A percentile compares a stretch with the other conserved stretches of the same genome.
Evolutionary conservation across 1,140 invertebrate species (phyloP).

Genomic region (Platyura marginata): DNA sequence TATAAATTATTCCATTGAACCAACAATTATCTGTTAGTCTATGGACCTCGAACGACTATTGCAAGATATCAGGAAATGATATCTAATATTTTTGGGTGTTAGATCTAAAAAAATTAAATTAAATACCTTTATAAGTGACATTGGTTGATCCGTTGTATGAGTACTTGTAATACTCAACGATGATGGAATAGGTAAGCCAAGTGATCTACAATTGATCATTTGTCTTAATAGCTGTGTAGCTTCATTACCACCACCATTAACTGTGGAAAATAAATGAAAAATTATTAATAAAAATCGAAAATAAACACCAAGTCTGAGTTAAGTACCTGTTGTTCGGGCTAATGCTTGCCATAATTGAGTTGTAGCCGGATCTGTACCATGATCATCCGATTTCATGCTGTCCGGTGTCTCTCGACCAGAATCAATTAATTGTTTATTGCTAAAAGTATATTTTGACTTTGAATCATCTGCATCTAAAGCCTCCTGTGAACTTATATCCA

Average conservation of each 20-base stretch:
- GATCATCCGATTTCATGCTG: conserved; percentile 32
- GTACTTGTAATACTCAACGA: conserved; percentile 7
- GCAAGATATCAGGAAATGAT: no score
- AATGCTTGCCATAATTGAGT: conserved; percentile 36
- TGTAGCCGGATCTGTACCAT: conserved; percentile 32
- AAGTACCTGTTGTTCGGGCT: conserved; percentile 27
- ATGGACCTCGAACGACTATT: no score
- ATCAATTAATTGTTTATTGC: not conserved
- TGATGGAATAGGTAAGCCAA: conserved; percentile 41
- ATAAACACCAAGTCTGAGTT: not conserved
- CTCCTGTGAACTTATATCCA: conserved; percentile 6
- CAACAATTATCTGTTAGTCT: no score
- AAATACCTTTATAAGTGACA: conserved; percentile 19
- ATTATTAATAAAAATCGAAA: not conserved
- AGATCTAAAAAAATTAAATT: no score
- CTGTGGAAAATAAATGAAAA: conserved; percentile 1
- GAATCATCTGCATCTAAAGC: not conserved
- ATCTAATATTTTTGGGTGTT: no score
- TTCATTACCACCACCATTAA: conserved; percentile 32
- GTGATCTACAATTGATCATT: conserved; percentile 51
- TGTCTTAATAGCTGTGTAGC: conserved; percentile 50
- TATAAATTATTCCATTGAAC: no score
- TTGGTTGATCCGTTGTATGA: conserved; percentile 12
- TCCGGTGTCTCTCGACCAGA: conserved; percentile 23
- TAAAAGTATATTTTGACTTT: not conserved